A percentile compares a stretch with the other conserved stretches of the same genome.
Conservation (phyloP, 2,888 invertebrate genomes). For the Antheraea yamamai region DNA sequence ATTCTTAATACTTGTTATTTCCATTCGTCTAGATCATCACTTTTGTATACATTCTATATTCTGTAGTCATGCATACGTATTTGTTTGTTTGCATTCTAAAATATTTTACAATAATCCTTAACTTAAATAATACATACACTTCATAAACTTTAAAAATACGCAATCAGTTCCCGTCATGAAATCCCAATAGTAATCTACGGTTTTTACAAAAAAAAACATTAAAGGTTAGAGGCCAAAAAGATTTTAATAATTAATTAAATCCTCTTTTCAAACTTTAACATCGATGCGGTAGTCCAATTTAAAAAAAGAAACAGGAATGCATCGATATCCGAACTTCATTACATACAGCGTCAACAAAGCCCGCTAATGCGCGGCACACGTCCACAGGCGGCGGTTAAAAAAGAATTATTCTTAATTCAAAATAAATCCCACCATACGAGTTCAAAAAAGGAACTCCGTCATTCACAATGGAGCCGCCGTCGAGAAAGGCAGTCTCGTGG, state of each 20-base stretch:
- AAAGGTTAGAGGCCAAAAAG: neutral
- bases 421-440: slow-evolving; percentile 59
- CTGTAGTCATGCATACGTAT: too few relatives aligned
- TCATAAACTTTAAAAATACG: neutral
- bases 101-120: too few relatives aligned
- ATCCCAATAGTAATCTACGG: neutral
- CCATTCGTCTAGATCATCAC: too few relatives aligned
- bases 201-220: neutral
- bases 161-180: neutral
- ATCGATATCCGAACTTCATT: slow-evolving; percentile 64
- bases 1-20: too few relatives aligned
- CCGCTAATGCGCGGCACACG: slow-evolving; percentile 79
- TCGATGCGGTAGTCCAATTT: slow-evolving; percentile 56
- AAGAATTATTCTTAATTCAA: slow-evolving; percentile 77
- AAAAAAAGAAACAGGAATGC: slow-evolving; percentile 34
- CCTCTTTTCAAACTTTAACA: slow-evolving; percentile 20
- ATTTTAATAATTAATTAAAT: slow-evolving; percentile 19
- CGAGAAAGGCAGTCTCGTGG: slow-evolving; percentile 61
- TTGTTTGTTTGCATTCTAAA: too few relatives aligned
- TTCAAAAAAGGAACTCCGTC: slow-evolving; percentile 62
- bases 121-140: neutral
- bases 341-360: slow-evolving; percentile 69
- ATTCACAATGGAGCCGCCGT: slow-evolving; percentile 69
- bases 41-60: too few relatives aligned
- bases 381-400: slow-evolving; percentile 73